A percentile compares a stretch with the other conserved stretches of the same genome.
phyloP scores from a whole-genome alignment of 2,797 vertebrate genomes.

The Centroberyx gerrardi region DNA sequence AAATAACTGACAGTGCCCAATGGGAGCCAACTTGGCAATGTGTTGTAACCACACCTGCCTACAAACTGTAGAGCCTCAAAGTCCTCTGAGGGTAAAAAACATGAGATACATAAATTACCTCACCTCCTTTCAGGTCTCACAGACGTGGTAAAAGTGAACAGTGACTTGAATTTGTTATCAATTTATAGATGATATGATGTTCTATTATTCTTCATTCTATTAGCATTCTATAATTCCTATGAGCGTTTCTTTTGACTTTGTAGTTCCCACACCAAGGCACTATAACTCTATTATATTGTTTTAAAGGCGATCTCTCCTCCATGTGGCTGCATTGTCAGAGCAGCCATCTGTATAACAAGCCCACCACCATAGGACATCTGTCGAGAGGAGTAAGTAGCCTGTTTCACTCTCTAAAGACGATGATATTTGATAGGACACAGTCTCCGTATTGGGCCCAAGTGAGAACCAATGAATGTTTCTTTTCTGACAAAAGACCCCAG shows the following conservation, averaged over 20 bases:
- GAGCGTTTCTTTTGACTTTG: not conserved
- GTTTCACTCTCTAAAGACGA: conserved; percentile 70
- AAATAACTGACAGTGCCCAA: not conserved
- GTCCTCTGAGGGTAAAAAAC: not conserved
- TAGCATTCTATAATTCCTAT: not conserved
- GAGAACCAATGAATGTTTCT: conserved; percentile 62
- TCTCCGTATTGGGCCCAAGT: conserved; percentile 43
- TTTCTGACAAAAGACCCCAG: conserved; percentile 47
- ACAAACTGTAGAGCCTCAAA: not conserved
- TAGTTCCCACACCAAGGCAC: not conserved
- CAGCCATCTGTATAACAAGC: conserved; percentile 70
- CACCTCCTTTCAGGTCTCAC: not conserved
- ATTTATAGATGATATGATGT: not conserved
- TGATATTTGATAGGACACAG: conserved; percentile 73
- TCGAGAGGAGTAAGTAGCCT: conserved; percentile 50
- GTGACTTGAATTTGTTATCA: not conserved
- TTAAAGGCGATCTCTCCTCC: not conserved
- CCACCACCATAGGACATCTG: conserved; percentile 73
- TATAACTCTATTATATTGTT: not conserved
- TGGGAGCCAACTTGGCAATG: too few species aligned
- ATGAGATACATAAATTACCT: not conserved
- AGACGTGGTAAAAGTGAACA: too few species aligned
- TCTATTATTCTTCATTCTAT: not conserved
- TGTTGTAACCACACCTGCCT: not conserved
- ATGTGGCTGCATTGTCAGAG: conserved; percentile 23